Evolutionary conservation across 2,113 vertebrate species (phyloP).

Genomic region (Phodopus roborovskii): DNA sequence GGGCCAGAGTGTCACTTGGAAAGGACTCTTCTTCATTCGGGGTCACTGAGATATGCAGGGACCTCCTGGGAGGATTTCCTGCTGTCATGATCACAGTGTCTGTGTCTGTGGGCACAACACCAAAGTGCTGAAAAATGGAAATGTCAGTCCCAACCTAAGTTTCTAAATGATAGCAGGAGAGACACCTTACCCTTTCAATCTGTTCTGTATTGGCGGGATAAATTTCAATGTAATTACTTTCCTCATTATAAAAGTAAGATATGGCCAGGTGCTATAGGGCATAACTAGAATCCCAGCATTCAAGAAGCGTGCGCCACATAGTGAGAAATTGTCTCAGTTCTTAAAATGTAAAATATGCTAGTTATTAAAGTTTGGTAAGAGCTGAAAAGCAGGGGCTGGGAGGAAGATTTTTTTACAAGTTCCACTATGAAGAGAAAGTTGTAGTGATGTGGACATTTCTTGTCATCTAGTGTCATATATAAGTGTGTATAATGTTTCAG

Average conservation of each 20-base stretch:
- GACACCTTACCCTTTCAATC: neutral
- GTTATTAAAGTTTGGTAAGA: neutral
- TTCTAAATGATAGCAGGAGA: neutral
- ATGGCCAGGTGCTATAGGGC: neutral
- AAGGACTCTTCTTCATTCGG: neutral
- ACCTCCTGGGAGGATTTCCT: neutral
- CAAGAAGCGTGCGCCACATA: neutral
- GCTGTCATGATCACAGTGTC: neutral
- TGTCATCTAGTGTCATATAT: neutral
- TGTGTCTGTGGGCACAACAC: neutral
- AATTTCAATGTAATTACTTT: conserved; percentile 17
- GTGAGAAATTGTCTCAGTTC: too few relatives aligned
- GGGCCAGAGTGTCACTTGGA: neutral
- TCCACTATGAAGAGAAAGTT: neutral
- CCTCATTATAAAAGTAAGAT: neutral
- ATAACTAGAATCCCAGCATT: neutral
- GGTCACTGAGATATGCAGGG: neutral
- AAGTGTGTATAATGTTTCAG: too few relatives aligned
- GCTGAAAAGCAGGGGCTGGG: neutral
- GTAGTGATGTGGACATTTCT: neutral
- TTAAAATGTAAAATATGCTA: neutral
- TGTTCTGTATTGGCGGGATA: neutral
- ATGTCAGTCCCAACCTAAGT: neutral
- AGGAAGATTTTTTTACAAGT: neutral
- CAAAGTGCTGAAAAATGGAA: neutral